Evolutionary conservation across 2,797 vertebrate genomes (phyloP).

Genomic region (Hippopotamyrus pictus): DNA sequence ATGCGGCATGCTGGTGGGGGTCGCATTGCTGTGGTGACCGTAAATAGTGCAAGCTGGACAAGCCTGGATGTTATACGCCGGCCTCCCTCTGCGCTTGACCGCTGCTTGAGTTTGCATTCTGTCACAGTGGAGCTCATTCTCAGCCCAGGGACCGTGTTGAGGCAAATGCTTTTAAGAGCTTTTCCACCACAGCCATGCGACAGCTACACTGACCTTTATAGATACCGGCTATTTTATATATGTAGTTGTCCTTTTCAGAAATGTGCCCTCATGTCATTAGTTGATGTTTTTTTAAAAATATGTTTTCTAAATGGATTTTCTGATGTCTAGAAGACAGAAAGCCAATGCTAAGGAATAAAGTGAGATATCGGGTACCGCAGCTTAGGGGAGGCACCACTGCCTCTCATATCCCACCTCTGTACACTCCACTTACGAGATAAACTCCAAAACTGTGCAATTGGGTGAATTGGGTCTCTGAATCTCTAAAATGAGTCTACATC

Average conservation of each 20-base stretch:
- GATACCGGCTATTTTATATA: neutral
- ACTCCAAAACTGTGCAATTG: neutral
- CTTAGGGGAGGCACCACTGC: neutral
- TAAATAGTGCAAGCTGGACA: constrained; percentile 40
- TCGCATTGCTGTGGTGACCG: constrained; percentile 32
- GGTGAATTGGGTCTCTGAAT: neutral
- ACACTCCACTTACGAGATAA: neutral
- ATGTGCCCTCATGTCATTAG: neutral
- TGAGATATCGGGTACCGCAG: no score
- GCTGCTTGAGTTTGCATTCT: constrained; percentile 34
- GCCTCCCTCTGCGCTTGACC: constrained; percentile 30
- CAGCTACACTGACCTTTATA: neutral
- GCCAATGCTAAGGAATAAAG: neutral
- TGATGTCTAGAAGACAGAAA: neutral
- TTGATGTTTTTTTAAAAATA: neutral
- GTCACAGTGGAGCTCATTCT: constrained; percentile 28
- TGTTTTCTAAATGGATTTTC: neutral
- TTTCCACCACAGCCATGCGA: neutral
- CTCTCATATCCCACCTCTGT: neutral
- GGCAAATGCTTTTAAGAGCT: neutral
- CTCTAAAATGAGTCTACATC: neutral
- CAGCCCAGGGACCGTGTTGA: neutral
- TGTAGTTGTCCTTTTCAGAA: neutral
- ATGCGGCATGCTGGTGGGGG: constrained; percentile 41
- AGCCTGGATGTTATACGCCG: constrained; percentile 24